These are phyloP conservation scores for Pachycephus smyrnensis DNA, from an alignment of 2,888 invertebrate species.

Conservation along the genomic window DNA sequence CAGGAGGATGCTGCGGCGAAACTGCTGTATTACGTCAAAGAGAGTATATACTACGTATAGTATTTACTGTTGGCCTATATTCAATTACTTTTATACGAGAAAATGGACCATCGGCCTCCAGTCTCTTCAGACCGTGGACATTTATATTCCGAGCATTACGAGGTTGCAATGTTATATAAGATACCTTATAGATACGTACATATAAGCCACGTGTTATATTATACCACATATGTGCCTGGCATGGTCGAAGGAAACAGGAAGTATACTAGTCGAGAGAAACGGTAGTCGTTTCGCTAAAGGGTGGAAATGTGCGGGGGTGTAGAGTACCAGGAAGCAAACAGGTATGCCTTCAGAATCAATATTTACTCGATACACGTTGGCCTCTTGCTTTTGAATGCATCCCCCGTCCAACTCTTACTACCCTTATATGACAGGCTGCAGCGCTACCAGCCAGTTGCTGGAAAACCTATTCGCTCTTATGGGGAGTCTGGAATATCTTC, in stretches of 20 bases:
- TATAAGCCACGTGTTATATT: neutral
- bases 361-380: constrained; percentile 59
- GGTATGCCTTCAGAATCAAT: constrained; percentile 60
- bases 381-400: constrained; percentile 48
- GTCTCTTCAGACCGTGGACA: neutral
- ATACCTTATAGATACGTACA: neutral
- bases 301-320: constrained; percentile 11
- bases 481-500: neutral
- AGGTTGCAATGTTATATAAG: neutral
- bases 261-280: neutral
- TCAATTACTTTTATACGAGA: neutral
- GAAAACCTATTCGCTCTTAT: neutral
- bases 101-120: neutral
- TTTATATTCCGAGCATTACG: neutral
- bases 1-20: neutral
- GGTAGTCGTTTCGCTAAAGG: constrained; percentile 1
- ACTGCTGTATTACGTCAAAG: neutral
- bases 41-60: neutral
- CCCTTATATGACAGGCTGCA: constrained; percentile 35
- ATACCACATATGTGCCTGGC: neutral
- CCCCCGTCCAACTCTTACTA: constrained; percentile 18
- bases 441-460: neutral
- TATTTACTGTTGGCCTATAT: neutral
- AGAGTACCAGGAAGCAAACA: constrained; percentile 48
- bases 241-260: neutral